Evolutionary conservation across 2,888 invertebrate species (phyloP).

Genomic region (Drosophila phalerata): DNA sequence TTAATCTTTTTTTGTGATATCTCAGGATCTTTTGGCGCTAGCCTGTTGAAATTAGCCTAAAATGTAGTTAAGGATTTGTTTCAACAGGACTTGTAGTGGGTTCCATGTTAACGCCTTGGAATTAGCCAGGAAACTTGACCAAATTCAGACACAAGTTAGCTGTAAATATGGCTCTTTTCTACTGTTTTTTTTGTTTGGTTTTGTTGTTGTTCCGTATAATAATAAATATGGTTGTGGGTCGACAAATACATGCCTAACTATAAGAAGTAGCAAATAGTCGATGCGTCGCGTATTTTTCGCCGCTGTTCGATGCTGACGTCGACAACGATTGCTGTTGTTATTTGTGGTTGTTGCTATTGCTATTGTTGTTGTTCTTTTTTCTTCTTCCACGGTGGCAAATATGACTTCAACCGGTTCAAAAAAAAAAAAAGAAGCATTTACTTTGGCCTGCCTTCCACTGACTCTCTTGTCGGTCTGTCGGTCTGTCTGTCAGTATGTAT

Average conservation of each 20-base stretch:
- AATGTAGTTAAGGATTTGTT: background rate
- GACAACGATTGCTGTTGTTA: constrained; percentile 32
- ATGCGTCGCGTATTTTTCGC: constrained; percentile 29
- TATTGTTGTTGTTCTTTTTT: constrained; percentile 13
- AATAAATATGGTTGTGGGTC: background rate
- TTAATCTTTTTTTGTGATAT: background rate
- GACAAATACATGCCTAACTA: background rate
- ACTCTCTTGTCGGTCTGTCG: constrained; percentile 10
- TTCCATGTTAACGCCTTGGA: background rate
- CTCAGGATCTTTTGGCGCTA: background rate
- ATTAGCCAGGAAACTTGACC: background rate
- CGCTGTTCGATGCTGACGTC: constrained; percentile 50
- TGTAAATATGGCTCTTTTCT: background rate
- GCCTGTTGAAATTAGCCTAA: background rate
- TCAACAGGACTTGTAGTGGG: background rate
- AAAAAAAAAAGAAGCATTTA: constrained; percentile 62
- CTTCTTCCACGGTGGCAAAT: constrained; percentile 65
- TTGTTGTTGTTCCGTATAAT: background rate
- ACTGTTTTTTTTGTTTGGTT: background rate
- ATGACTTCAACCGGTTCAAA: constrained; percentile 75
- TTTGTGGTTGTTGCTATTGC: constrained; percentile 4
- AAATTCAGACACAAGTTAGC: background rate
- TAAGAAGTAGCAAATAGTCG: constrained; percentile 29
- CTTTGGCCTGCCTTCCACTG: constrained; percentile 33
- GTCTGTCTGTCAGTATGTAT: constrained; percentile 17